A percentile compares a stretch with the other conserved stretches of the same genome.
These are phyloP conservation scores for Xylota sylvarum DNA, from an alignment of 2,888 invertebrate species.

Conservation along the genomic window DNA sequence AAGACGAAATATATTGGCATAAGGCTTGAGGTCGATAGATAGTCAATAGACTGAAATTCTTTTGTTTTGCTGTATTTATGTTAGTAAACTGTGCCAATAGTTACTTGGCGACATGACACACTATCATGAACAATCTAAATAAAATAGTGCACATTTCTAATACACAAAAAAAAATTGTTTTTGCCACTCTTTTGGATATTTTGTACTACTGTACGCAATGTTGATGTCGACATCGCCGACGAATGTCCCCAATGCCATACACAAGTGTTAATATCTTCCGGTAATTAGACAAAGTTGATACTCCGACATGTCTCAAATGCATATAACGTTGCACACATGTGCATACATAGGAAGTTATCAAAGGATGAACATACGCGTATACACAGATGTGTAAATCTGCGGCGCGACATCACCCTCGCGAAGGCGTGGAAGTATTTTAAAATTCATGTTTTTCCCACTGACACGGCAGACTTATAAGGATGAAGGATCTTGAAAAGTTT, in stretches of 20 bases:
- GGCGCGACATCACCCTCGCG: conserved; percentile 15
- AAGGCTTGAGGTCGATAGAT: too few relatives aligned
- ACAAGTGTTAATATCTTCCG: conserved; percentile 83
- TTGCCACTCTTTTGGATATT: too few relatives aligned
- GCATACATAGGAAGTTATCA: background rate
- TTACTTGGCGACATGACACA: too few relatives aligned
- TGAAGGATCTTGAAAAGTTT: conserved; percentile 32
- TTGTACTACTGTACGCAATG: background rate
- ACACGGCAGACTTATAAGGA: conserved; percentile 1
- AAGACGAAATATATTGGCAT: too few relatives aligned
- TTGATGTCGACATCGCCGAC: background rate
- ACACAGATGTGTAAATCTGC: background rate
- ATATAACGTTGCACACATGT: conserved; percentile 1
- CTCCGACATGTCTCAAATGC: conserved; percentile 78
- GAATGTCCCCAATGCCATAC: conserved; percentile 31
- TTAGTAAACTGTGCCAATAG: too few relatives aligned
- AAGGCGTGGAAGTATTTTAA: background rate
- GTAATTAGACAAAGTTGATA: conserved; percentile 80
- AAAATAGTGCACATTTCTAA: too few relatives aligned
- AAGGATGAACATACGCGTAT: conserved; percentile 1
- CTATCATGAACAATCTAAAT: too few relatives aligned
- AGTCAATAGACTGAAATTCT: too few relatives aligned
- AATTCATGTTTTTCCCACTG: background rate
- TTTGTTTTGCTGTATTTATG: too few relatives aligned
- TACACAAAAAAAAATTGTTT: too few relatives aligned